Base-by-base conservation (phyloP, 2,888 invertebrate genomes). In the Spatulosminthurus flaviceps region DNA sequence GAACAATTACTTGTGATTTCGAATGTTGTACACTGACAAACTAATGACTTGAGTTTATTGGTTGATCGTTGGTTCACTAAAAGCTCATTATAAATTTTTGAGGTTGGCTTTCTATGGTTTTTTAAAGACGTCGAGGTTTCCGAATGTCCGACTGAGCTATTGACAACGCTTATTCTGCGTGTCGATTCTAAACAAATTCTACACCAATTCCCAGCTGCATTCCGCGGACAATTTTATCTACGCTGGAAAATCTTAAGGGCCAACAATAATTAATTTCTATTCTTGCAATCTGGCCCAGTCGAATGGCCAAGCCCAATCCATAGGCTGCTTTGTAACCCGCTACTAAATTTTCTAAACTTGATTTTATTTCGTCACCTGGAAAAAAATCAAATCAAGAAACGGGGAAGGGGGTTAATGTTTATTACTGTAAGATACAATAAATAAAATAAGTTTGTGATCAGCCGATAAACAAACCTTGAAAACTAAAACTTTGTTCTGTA, bases 241-340 rank as follows among this genome's bases (percentile, higher is more conserved):
- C 92, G 80, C 89, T 88, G 83, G 90, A 89, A 82, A 91, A 91
- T 70, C 89, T 88, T 77, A 94, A 86, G 64, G 98, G 98, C 86
- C 94, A 88, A 88, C 95, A 94, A 89, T 98, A 96, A 90, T 98
- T 98, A 77, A 99, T 91, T 90, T 99, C 98, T 77, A 98, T 90
- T 79, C 97, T 91, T n/a, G 96, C 97, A 82, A 93, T 90, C 83
- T 94, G 91, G 84, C 92, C 96, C 79, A 98, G 89, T 82, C 94
- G 91, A 86, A 97, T 90, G 19, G 94, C 95, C 76, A 97, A 87
- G 21, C 97, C 98, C 77, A 92, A 88, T 42, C 99, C 98, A 86
- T 91, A 91, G 1, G 96, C 91, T 86, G 93, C 90, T 79, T 98
- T 86, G 67, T 87, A 85, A 28, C 86, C 85, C 13, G 86, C 86